Conservation (phyloP, 2,797 vertebrate genomes). For the Phaenicophaeus curvirostris region DNA sequence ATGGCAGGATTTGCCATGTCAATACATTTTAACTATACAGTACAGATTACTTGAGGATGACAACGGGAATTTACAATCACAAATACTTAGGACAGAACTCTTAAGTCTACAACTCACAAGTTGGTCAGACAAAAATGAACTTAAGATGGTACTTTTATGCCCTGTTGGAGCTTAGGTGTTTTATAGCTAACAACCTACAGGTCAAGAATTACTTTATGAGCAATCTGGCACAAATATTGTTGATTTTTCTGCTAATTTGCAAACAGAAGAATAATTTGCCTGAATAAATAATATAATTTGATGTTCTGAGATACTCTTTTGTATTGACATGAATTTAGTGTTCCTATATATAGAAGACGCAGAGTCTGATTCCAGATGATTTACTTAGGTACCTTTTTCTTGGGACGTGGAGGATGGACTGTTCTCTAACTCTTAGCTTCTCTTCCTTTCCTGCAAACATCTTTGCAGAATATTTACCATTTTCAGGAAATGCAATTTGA, state of each 20-base stretch:
- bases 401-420: background rate
- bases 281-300: background rate
- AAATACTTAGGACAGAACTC: background rate
- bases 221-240: background rate
- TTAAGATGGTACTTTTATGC: background rate
- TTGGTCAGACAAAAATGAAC: background rate
- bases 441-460: background rate
- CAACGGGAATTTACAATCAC: background rate
- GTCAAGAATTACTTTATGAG: background rate
- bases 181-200: background rate
- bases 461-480: background rate
- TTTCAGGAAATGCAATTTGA: background rate
- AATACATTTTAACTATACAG: background rate
- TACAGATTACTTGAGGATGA: background rate
- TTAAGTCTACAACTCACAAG: background rate
- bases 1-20: conserved; percentile 1
- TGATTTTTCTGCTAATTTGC: background rate
- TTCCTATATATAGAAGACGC: background rate
- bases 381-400: background rate
- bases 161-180: background rate
- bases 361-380: background rate
- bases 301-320: background rate
- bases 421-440: background rate
- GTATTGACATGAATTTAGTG: background rate
- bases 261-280: background rate